phyloP scores from a whole-genome alignment of 2,113 vertebrate species.

The Colius striatus region DNA sequence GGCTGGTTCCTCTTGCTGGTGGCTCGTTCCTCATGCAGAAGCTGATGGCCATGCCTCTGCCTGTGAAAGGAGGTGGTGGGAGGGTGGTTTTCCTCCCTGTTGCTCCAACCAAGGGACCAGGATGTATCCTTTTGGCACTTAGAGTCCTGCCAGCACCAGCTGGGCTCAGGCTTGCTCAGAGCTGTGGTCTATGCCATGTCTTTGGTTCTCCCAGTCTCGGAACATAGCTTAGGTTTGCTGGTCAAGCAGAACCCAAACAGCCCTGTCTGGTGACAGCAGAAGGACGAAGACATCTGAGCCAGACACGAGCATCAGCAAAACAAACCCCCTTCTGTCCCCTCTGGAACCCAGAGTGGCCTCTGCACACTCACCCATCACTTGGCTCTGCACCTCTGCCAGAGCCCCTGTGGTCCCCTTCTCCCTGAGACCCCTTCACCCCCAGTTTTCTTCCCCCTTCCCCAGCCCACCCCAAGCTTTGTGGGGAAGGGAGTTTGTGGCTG shows the following conservation, averaged over 20 bases:
- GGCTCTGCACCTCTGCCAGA: too few species aligned
- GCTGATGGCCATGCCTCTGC: neutral
- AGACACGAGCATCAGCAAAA: neutral
- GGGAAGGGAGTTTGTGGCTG: neutral
- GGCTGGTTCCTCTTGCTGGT: too few species aligned
- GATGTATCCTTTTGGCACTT: neutral
- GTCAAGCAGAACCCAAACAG: fast-evolving
- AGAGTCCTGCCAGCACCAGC: too few species aligned
- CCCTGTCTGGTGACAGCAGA: neutral
- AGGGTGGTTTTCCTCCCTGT: too few species aligned
- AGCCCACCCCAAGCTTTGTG: neutral
- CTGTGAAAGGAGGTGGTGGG: neutral
- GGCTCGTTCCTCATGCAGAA: fast-evolving
- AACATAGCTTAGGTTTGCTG: neutral
- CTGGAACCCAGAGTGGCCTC: neutral
- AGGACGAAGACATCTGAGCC: neutral
- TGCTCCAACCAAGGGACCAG: neutral
- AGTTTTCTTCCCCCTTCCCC: neutral
- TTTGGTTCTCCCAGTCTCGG: fast-evolving
- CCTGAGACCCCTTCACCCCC: neutral
- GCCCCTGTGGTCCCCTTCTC: too few species aligned
- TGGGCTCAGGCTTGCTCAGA: fast-evolving
- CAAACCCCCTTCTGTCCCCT: neutral
- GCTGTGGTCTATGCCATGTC: fast-evolving
- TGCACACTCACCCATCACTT: neutral